Conservation (phyloP, 2,113 vertebrate species). For the Austrofundulus limnaeus region DNA sequence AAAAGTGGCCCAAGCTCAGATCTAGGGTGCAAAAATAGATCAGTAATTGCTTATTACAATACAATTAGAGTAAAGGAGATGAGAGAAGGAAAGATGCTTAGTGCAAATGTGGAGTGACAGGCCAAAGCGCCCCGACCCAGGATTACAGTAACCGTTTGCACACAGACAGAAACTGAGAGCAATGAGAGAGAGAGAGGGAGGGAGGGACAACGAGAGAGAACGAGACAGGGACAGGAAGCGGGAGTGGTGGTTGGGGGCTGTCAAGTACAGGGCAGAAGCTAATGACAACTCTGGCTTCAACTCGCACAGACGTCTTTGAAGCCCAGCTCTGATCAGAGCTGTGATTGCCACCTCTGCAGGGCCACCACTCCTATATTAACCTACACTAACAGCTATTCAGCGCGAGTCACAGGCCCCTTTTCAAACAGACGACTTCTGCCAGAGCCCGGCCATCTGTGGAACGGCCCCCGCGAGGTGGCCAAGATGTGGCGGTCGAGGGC, state of each 20-base stretch:
- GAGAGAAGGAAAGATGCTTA: conserved; percentile 77
- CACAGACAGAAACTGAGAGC: conserved; percentile 59
- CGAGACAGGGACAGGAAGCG: conserved; percentile 27
- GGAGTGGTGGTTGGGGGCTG: conserved; percentile 56
- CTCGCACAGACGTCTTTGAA: conserved; percentile 72
- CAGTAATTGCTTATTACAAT: conserved; percentile 81
- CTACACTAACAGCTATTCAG: conserved; percentile 70
- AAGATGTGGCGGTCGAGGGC: conserved; percentile 37
- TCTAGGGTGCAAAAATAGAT: conserved; percentile 76
- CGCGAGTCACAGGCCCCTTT: conserved; percentile 65
- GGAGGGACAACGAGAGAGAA: conserved; percentile 25
- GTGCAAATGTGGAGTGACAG: conserved; percentile 79
- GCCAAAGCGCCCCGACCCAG: conserved; percentile 61
- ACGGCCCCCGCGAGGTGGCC: conserved; percentile 39
- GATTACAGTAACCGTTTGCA: conserved; percentile 71
- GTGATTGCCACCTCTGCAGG: conserved; percentile 71
- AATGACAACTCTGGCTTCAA: conserved; percentile 73
- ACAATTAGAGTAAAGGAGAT: conserved; percentile 79
- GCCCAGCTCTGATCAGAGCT: conserved; percentile 68
- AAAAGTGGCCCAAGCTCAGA: conserved; percentile 77
- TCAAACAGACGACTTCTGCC: conserved; percentile 46
- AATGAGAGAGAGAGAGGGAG: conserved; percentile 49
- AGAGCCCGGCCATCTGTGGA: conserved; percentile 55
- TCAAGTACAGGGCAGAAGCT: conserved; percentile 72
- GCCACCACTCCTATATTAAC: conserved; percentile 72